Percentiles rank a stretch among this genome's conserved stretches.
These are phyloP conservation scores for Lasioglossum lativentre DNA, from an alignment of 2,888 invertebrate species.

Conservation along the genomic window DNA sequence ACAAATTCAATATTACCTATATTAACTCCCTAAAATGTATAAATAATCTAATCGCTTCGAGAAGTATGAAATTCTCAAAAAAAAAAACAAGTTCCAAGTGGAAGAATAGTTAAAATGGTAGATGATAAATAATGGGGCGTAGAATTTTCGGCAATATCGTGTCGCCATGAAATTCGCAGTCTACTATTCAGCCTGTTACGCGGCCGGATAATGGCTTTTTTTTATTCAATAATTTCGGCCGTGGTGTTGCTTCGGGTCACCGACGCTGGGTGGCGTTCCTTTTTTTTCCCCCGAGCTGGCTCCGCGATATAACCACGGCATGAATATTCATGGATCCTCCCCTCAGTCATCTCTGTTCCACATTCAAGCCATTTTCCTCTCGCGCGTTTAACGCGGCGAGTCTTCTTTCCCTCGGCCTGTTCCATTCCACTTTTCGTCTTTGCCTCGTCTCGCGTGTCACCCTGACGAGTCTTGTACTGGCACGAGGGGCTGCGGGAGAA, in stretches of 20 bases:
- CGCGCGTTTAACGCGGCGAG: constrained; percentile 23
- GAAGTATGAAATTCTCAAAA: neutral
- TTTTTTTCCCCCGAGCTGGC: constrained; percentile 35
- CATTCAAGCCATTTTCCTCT: constrained; percentile 34
- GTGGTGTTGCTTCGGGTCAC: constrained; percentile 9
- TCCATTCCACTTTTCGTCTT: constrained; percentile 37
- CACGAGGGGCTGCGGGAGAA: constrained; percentile 7
- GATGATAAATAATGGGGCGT: neutral
- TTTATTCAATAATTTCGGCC: constrained; percentile 13
- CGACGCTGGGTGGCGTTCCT: constrained; percentile 12
- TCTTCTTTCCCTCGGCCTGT: neutral
- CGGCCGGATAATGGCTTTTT: neutral
- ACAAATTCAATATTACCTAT: neutral
- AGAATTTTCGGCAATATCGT: neutral
- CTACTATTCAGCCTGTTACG: neutral
- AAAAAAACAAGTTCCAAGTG: too few relatives aligned
- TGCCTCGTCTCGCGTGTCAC: constrained; percentile 45
- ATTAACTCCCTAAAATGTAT: too few relatives aligned
- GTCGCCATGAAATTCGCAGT: neutral
- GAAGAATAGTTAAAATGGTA: neutral
- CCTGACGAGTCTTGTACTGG: constrained; percentile 8
- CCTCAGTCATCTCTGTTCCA: constrained; percentile 52
- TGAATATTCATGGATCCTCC: constrained; percentile 77
- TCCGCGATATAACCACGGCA: constrained; percentile 57
- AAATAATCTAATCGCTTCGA: too few relatives aligned